phyloP scores from a whole-genome alignment of 1,140 invertebrate genomes.

The Proales similis region DNA sequence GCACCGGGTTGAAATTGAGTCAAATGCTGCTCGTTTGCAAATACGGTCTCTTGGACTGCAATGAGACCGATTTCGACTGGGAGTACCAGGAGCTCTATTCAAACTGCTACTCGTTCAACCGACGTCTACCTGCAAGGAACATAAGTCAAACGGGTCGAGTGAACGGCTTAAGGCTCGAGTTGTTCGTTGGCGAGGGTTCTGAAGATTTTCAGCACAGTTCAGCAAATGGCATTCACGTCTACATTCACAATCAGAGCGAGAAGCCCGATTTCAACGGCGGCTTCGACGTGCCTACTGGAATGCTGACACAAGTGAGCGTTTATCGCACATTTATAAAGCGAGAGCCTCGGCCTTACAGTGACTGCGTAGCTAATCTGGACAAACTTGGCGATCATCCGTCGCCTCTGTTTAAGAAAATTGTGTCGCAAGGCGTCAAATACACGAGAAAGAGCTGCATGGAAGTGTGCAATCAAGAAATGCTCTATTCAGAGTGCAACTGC shows the following conservation, averaged over 20 bases:
- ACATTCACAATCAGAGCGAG: slow-evolving; percentile 6
- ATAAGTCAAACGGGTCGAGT: slow-evolving; percentile 12
- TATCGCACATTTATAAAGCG: slow-evolving; percentile 1
- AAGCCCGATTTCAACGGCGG: neutral
- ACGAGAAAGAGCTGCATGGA: too few species aligned
- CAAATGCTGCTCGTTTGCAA: slow-evolving; percentile 16
- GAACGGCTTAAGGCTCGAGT: slow-evolving; percentile 12
- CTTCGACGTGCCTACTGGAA: slow-evolving; percentile 3
- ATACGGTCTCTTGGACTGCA: slow-evolving; percentile 14
- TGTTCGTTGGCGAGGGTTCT: neutral
- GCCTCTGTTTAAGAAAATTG: too few species aligned
- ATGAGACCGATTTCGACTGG: neutral
- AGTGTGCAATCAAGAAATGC: too few species aligned
- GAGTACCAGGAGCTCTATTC: slow-evolving; percentile 26
- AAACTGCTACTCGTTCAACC: slow-evolving; percentile 25
- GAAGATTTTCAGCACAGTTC: neutral
- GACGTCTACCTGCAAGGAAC: too few species aligned
- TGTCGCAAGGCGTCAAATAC: too few species aligned
- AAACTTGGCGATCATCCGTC: too few species aligned
- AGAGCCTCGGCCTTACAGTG: slow-evolving; percentile 11
- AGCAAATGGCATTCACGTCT: neutral
- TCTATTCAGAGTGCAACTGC: too few species aligned
- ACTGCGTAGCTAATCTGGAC: slow-evolving; percentile 12
- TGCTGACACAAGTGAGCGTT: neutral
- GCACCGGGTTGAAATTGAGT: slow-evolving; percentile 1